A percentile compares a stretch with the other conserved stretches of the same genome.
Conservation (phyloP, 2,113 vertebrate species). For the Leptosomus discolor region DNA sequence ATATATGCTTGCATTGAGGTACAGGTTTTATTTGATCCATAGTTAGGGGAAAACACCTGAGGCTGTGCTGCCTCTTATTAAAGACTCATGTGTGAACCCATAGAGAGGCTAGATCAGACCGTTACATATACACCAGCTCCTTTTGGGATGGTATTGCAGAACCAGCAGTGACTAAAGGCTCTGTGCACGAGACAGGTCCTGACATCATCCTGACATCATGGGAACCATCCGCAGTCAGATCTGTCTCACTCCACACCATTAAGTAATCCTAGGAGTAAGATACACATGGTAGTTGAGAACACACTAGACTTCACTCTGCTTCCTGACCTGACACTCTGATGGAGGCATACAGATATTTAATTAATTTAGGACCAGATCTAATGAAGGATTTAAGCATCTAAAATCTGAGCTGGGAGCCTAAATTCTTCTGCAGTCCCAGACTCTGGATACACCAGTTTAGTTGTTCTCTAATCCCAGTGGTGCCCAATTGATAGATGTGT, state of each 20-base stretch:
- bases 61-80: background rate
- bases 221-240: background rate
- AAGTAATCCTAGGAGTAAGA: background rate
- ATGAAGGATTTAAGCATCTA: background rate
- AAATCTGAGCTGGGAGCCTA: background rate
- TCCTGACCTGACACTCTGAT: background rate
- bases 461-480: background rate
- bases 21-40: background rate
- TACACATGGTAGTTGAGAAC: background rate
- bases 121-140: background rate
- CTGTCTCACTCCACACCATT: background rate
- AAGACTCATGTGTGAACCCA: background rate
- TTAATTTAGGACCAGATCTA: background rate
- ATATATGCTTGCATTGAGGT: fast-evolving
- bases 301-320: background rate
- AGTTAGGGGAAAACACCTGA: background rate
- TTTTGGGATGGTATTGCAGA: background rate
- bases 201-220: background rate
- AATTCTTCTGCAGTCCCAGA: background rate
- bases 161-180: background rate
- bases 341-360: background rate
- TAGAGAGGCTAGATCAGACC: background rate
- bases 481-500: background rate
- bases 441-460: background rate
- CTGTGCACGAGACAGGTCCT: background rate